Evolutionary conservation across 2,113 vertebrate species (phyloP).

Genomic region (Trichechus manatus): DNA sequence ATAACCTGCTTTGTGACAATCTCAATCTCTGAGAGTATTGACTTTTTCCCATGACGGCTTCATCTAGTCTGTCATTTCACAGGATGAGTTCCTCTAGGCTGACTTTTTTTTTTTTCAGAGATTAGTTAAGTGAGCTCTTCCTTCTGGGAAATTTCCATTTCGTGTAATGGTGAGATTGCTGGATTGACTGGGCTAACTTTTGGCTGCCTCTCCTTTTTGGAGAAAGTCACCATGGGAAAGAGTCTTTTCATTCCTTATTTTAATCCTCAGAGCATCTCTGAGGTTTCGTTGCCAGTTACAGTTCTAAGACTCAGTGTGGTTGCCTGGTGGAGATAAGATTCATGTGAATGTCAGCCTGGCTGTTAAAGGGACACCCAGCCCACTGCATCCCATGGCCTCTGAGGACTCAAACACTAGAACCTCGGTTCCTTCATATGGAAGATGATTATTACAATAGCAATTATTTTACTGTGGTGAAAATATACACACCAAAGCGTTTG

Average conservation of each 20-base stretch:
- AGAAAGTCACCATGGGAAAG: background rate
- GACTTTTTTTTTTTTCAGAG: background rate
- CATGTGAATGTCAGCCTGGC: background rate
- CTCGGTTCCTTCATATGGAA: background rate
- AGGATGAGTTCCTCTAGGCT: constrained; percentile 1
- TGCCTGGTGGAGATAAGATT: background rate
- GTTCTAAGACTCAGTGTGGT: background rate
- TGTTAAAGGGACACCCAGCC: background rate
- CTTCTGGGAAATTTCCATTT: constrained; percentile 63
- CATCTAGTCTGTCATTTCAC: background rate
- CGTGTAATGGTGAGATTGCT: background rate
- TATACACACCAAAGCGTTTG: background rate
- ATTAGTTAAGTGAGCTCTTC: background rate
- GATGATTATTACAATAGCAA: background rate
- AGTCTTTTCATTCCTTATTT: background rate
- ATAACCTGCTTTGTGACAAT: background rate
- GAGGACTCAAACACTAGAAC: background rate
- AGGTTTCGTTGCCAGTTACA: background rate
- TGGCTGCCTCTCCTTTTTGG: background rate
- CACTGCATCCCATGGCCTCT: background rate
- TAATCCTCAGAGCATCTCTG: background rate
- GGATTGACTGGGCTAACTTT: background rate
- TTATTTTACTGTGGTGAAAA: background rate
- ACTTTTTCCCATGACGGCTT: constrained; percentile 39
- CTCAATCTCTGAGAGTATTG: background rate